Conservation (phyloP, 1,140 invertebrate genomes). For the Latrodectus geometricus region DNA sequence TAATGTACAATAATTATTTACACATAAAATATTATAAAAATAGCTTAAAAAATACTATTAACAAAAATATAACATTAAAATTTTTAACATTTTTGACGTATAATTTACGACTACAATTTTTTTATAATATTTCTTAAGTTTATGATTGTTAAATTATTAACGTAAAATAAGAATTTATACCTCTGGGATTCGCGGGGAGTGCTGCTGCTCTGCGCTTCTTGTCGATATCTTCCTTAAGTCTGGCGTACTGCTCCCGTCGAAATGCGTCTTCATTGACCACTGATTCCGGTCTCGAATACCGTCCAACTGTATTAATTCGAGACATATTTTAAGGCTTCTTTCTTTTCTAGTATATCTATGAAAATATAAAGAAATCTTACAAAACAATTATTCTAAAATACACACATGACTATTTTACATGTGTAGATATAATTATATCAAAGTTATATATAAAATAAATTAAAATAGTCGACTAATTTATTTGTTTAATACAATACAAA, state of each 20-base stretch:
- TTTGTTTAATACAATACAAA: too few relatives aligned
- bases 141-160: background rate
- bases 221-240: slow-evolving; percentile 27
- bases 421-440: background rate
- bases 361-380: background rate
- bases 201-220: slow-evolving; percentile 6
- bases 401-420: too few relatives aligned
- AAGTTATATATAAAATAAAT: background rate
- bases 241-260: slow-evolving; percentile 17
- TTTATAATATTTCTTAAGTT: background rate
- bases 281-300: background rate
- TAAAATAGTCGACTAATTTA: too few relatives aligned
- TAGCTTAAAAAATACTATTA: too few relatives aligned
- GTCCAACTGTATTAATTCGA: background rate
- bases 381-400: background rate
- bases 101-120: too few relatives aligned
- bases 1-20: too few relatives aligned
- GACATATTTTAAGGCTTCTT: slow-evolving; percentile 6
- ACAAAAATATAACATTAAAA: too few relatives aligned
- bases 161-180: background rate
- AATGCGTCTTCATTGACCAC: background rate
- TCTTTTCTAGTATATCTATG: background rate
- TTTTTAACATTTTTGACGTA: too few relatives aligned
- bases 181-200: background rate
- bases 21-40: too few relatives aligned